Evolutionary conservation across 2,888 invertebrate species (phyloP).

Genomic region (Tipula vernalis): DNA sequence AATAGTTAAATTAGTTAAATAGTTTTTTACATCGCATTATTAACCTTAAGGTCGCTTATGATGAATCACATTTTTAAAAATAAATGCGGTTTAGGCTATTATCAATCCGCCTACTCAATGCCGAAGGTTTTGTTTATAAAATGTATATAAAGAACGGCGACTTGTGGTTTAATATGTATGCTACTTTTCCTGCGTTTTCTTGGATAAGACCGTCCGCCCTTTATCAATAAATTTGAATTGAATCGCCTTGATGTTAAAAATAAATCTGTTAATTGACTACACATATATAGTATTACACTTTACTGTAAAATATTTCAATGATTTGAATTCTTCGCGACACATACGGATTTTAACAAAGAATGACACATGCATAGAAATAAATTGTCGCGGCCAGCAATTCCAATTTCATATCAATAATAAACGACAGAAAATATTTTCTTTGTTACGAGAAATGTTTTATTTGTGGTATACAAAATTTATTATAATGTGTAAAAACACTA

Average conservation of each 20-base stretch:
- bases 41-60: too few species aligned
- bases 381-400: neutral
- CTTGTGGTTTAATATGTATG: too few species aligned
- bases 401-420: neutral
- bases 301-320: neutral
- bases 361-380: neutral
- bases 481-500: neutral
- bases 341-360: neutral
- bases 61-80: too few species aligned
- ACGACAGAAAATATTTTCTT: neutral
- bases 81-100: too few species aligned
- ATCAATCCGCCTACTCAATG: too few species aligned
- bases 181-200: too few species aligned
- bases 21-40: too few species aligned
- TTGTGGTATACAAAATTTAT: neutral
- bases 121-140: too few species aligned
- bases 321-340: neutral
- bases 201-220: too few species aligned
- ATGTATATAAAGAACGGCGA: too few species aligned
- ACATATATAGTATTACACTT: neutral
- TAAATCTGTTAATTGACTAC: neutral
- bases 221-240: neutral
- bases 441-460: neutral
- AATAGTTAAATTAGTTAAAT: too few species aligned
- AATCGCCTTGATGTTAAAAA: neutral